Conservation (phyloP, 2,113 vertebrate genomes). For the Camelus dromedarius region DNA sequence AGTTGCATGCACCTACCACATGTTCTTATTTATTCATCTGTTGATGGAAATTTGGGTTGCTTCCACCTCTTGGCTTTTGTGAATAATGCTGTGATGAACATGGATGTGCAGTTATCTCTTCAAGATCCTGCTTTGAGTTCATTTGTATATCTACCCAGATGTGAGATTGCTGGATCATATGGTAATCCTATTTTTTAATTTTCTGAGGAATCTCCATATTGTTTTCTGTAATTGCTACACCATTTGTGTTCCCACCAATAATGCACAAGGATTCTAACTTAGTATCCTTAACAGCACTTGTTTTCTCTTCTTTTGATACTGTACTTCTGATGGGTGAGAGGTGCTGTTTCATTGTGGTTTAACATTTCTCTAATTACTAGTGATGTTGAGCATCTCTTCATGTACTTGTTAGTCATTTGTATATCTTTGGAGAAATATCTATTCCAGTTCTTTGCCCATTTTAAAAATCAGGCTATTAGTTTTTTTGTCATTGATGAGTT, state of each 20-base stretch:
- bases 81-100: background rate
- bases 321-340: background rate
- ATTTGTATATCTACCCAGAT: background rate
- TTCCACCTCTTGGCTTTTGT: background rate
- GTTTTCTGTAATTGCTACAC: background rate
- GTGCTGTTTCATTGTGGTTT: background rate
- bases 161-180: background rate
- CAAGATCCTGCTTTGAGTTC: background rate
- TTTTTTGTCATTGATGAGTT: background rate
- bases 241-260: background rate
- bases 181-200: background rate
- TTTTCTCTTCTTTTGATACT: background rate
- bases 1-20: background rate
- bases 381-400: background rate
- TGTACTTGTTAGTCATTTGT: background rate
- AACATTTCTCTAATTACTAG: background rate
- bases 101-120: background rate
- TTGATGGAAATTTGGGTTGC: background rate
- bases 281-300: background rate
- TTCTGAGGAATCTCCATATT: background rate
- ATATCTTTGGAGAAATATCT: background rate
- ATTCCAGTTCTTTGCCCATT: background rate
- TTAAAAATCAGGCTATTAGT: background rate
- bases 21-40: background rate
- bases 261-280: background rate